Percentiles rank a stretch among this genome's conserved stretches.
These are phyloP conservation scores for Pomphorhynchus laevis DNA, from an alignment of 1,140 invertebrate genomes.

Conservation along the genomic window DNA sequence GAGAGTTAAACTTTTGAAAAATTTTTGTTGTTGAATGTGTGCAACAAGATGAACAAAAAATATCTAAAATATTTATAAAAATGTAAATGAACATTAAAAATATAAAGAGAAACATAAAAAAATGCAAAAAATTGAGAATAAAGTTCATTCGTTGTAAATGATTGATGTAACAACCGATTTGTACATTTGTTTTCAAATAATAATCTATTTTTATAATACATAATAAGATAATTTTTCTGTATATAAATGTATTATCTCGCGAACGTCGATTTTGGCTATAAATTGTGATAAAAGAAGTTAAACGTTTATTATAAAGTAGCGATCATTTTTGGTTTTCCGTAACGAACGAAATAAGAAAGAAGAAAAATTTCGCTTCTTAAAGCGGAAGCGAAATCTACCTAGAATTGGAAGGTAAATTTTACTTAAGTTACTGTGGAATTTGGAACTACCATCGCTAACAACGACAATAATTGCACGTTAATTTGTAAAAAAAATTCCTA, in stretches of 20 bases:
- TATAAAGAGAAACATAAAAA: background rate
- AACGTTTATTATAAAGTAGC: too few relatives aligned
- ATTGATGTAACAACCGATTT: constrained; percentile 2
- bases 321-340: too few relatives aligned
- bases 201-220: constrained; percentile 1
- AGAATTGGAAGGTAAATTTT: too few relatives aligned
- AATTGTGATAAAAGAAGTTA: background rate
- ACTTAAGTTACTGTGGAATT: too few relatives aligned
- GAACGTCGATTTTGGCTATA: constrained; percentile 3
- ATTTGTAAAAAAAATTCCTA: too few relatives aligned
- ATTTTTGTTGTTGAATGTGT: background rate
- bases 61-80: constrained; percentile 1
- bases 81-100: background rate
- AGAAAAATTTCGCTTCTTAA: too few relatives aligned
- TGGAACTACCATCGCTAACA: too few relatives aligned
- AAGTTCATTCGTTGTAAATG: constrained; percentile 1
- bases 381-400: too few relatives aligned
- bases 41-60: background rate
- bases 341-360: too few relatives aligned
- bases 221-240: constrained; percentile 1
- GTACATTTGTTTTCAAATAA: background rate
- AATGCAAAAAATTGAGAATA: background rate
- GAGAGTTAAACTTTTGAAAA: background rate
- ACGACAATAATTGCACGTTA: too few relatives aligned
- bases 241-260: background rate